These are phyloP conservation scores for Zaprionus tsacasi DNA, from an alignment of 1,140 invertebrate species.

Conservation along the genomic window DNA sequence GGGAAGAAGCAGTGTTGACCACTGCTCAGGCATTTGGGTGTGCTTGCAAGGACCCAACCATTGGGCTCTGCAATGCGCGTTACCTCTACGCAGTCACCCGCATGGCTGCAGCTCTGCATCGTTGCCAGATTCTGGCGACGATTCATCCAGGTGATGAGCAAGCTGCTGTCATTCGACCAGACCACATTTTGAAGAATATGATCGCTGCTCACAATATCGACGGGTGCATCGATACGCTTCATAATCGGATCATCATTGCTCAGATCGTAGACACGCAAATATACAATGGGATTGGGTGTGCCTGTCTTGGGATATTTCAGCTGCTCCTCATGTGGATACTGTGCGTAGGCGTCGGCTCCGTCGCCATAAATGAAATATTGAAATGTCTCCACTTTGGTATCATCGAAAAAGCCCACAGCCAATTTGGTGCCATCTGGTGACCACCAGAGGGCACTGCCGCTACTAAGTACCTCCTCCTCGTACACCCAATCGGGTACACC, in stretches of 20 bases:
- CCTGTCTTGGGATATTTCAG: constrained; percentile 95
- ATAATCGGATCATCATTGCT: constrained; percentile 72
- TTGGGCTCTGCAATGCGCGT: constrained; percentile 66
- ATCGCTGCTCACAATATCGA: constrained; percentile 84
- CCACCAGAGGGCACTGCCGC: constrained; percentile 95
- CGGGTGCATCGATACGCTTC: constrained; percentile 82
- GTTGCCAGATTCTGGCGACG: constrained; percentile 90
- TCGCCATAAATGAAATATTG: constrained; percentile 87
- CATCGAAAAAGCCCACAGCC: constrained; percentile 93
- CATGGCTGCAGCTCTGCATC: constrained; percentile 65
- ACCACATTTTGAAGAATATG: constrained; percentile 88
- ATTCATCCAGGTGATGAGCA: constrained; percentile 93
- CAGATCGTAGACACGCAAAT: constrained; percentile 88
- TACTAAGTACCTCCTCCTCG: constrained; percentile 95
- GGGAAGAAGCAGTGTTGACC: constrained; percentile 67
- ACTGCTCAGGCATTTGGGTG: constrained; percentile 56
- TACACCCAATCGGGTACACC: constrained; percentile 92
- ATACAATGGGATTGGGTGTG: constrained; percentile 90
- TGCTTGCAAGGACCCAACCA: constrained; percentile 72
- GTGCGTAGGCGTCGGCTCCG: constrained; percentile 87
- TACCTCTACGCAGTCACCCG: constrained; percentile 63
- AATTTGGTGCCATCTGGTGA: constrained; percentile 91
- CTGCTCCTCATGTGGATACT: constrained; percentile 93
- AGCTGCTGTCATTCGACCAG: constrained; percentile 90
- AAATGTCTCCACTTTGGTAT: constrained; percentile 89